Percentiles rank a stretch among this genome's conserved stretches.
Evolutionary conservation across 2,888 invertebrate species (phyloP).

Genomic region (Drosophila putrida): DNA sequence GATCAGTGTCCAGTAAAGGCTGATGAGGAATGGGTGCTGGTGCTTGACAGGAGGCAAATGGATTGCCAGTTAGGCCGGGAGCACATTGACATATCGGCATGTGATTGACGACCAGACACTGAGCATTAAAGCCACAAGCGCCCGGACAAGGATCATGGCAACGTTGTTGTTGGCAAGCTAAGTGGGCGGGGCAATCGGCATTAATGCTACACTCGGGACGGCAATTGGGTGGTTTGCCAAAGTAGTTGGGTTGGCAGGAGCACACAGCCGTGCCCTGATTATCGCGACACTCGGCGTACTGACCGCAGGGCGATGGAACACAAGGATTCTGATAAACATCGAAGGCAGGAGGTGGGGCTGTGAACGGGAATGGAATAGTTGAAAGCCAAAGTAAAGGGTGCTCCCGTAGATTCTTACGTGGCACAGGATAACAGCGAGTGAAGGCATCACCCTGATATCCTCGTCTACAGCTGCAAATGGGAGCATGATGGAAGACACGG

Average conservation of each 20-base stretch:
- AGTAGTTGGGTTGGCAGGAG: slow-evolving; percentile 88
- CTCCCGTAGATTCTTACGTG: slow-evolving; percentile 78
- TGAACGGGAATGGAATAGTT: slow-evolving; percentile 10
- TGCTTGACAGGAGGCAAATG: slow-evolving; percentile 89
- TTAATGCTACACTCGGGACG: slow-evolving; percentile 90
- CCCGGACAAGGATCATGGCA: slow-evolving; percentile 91
- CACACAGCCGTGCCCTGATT: slow-evolving; percentile 88
- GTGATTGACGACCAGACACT: slow-evolving; percentile 89
- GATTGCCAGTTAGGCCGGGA: slow-evolving; percentile 88
- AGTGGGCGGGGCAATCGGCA: slow-evolving; percentile 89
- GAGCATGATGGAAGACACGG: slow-evolving; percentile 91
- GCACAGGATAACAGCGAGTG: slow-evolving; percentile 87
- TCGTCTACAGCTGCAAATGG: slow-evolving; percentile 90
- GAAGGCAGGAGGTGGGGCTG: slow-evolving; percentile 63
- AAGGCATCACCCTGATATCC: slow-evolving; percentile 92
- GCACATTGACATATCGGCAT: slow-evolving; percentile 89
- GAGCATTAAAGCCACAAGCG: slow-evolving; percentile 89
- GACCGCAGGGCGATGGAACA: slow-evolving; percentile 91
- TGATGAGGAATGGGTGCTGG: slow-evolving; percentile 76
- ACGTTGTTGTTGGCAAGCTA: slow-evolving; percentile 90
- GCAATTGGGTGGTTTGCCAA: slow-evolving; percentile 90
- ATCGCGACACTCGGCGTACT: slow-evolving; percentile 89
- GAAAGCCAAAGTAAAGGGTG: not conserved
- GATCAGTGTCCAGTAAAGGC: slow-evolving; percentile 86
- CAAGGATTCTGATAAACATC: slow-evolving; percentile 88